These are phyloP conservation scores for Olivierus martensii DNA, from an alignment of 1,140 invertebrate genomes.

Conservation along the genomic window DNA sequence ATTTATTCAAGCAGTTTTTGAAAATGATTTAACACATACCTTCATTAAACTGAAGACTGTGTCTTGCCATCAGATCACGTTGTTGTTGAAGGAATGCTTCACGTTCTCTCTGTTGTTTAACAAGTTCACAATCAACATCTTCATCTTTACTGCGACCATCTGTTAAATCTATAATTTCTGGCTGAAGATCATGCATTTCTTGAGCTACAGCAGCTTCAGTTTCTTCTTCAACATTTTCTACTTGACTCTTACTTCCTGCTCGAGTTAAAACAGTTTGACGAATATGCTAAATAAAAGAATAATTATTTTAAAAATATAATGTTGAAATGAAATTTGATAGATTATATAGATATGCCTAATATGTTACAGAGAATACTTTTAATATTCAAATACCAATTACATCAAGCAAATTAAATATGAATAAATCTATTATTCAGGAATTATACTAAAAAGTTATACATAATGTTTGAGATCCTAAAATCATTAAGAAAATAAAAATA, in stretches of 20 bases:
- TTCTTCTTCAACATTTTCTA: slow-evolving; percentile 39
- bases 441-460: too few relatives aligned
- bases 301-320: slow-evolving; percentile 17
- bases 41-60: slow-evolving; percentile 41
- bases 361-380: too few relatives aligned
- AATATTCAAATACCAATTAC: too few relatives aligned
- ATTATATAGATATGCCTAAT: too few relatives aligned
- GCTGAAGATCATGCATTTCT: slow-evolving; percentile 30
- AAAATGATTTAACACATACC: slow-evolving; percentile 23
- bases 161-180: slow-evolving; percentile 55
- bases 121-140: neutral
- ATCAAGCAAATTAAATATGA: too few relatives aligned
- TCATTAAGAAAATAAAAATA: too few relatives aligned
- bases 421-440: too few relatives aligned
- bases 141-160: slow-evolving; percentile 38
- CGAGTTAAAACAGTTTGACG: slow-evolving; percentile 70
- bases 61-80: slow-evolving; percentile 41
- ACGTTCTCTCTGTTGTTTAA: slow-evolving; percentile 13
- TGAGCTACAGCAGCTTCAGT: slow-evolving; percentile 37
- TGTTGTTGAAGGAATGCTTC: slow-evolving; percentile 40
- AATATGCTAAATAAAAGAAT: slow-evolving; percentile 74
- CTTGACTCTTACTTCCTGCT: slow-evolving; percentile 45
- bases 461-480: too few relatives aligned
- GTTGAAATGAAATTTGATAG: too few relatives aligned
- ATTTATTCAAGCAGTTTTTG: too few relatives aligned